These are phyloP conservation scores for Hassar affinis DNA, from an alignment of 2,113 vertebrate species.

Conservation along the genomic window DNA sequence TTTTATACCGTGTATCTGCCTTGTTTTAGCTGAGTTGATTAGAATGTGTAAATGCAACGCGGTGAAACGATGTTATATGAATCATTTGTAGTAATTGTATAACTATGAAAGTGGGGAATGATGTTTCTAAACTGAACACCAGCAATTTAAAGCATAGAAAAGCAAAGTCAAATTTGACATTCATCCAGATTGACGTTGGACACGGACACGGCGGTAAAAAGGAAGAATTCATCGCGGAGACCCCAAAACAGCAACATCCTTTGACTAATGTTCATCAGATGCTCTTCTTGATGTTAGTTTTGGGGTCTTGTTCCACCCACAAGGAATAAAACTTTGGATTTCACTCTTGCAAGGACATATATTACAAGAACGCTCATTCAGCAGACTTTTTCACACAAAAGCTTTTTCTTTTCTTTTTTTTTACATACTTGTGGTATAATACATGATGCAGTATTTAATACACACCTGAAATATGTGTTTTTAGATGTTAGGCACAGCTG, in stretches of 20 bases:
- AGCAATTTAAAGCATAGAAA: neutral
- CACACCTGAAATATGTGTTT: conserved; percentile 28
- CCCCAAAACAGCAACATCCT: neutral
- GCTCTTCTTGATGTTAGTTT: conserved; percentile 59
- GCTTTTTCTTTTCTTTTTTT: conserved; percentile 5
- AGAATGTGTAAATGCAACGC: conserved; percentile 13
- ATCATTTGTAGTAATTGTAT: conserved; percentile 8
- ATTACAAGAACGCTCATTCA: conserved; percentile 5
- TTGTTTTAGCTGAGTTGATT: conserved; percentile 15
- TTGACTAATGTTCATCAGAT: neutral
- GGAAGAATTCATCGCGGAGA: neutral
- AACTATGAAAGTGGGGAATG: neutral
- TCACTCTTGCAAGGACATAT: neutral
- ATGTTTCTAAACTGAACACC: neutral
- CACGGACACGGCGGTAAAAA: neutral
- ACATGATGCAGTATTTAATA: conserved; percentile 51
- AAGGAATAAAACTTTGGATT: conserved; percentile 6
- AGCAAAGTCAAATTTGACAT: neutral
- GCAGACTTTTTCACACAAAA: conserved; percentile 2
- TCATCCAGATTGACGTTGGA: neutral
- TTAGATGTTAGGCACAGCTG: neutral
- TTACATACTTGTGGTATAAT: conserved; percentile 56
- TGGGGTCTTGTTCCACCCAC: conserved; percentile 16
- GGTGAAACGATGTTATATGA: conserved; percentile 4
- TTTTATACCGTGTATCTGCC: conserved; percentile 21